Conservation (phyloP, 1,140 invertebrate species). For the Pseudomyrmex flavicornis region DNA sequence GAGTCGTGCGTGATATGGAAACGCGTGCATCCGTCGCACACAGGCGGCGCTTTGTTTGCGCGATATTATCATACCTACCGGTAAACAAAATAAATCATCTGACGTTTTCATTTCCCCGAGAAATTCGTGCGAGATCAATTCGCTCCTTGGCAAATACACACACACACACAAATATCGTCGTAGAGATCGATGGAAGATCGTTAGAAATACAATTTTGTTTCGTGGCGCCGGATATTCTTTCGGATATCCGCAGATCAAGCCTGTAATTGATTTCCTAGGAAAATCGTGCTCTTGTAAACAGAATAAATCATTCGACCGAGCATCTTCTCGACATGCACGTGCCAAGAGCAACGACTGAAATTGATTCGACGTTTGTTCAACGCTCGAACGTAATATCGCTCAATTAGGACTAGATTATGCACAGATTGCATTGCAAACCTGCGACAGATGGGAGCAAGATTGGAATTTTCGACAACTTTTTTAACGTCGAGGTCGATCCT, state of each 20-base stretch:
- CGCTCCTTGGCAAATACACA: background rate
- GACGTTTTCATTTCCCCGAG: slow-evolving; percentile 49
- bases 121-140: slow-evolving; percentile 42
- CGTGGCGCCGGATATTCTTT: slow-evolving; percentile 29
- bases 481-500: slow-evolving; percentile 13
- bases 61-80: slow-evolving; percentile 42
- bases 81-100: slow-evolving; percentile 58
- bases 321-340: background rate
- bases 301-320: slow-evolving; percentile 51
- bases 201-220: slow-evolving; percentile 48
- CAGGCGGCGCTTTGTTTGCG: slow-evolving; percentile 25
- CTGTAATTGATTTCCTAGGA: slow-evolving; percentile 47
- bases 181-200: slow-evolving; percentile 38
- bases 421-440: background rate
- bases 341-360: slow-evolving; percentile 35
- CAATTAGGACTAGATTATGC: slow-evolving; percentile 26
- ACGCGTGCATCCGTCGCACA: slow-evolving; percentile 1
- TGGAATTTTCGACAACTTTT: too few species aligned
- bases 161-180: slow-evolving; percentile 5
- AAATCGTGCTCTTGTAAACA: slow-evolving; percentile 51
- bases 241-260: slow-evolving; percentile 18
- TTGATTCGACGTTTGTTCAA: slow-evolving; percentile 36
- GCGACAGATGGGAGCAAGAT: too few species aligned
- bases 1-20: background rate
- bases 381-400: background rate